phyloP scores from a whole-genome alignment of 2,113 vertebrate species.

The Mormyrus lacerda region DNA sequence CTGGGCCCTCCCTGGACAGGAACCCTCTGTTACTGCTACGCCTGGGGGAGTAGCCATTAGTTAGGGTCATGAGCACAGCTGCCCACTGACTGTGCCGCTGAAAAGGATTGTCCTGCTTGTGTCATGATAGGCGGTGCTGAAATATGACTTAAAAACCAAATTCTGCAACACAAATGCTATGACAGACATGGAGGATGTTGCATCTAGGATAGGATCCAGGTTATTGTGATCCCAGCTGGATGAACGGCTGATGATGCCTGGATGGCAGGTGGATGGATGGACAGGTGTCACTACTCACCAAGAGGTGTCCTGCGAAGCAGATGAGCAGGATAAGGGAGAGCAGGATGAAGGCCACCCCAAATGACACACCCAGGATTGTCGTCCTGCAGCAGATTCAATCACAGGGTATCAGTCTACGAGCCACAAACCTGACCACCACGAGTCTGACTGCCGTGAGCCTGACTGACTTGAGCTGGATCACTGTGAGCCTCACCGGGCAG shows the following conservation, averaged over 20 bases:
- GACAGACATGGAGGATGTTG: background rate
- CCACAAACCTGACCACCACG: background rate
- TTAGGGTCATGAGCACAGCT: background rate
- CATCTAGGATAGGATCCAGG: background rate
- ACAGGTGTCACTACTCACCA: slow-evolving; percentile 64
- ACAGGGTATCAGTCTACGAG: background rate
- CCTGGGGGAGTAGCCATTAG: background rate
- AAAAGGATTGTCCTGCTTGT: background rate
- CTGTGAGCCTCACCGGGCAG: background rate
- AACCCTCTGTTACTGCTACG: background rate
- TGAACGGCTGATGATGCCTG: background rate
- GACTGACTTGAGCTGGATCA: background rate
- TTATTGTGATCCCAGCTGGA: background rate
- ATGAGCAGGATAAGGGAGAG: slow-evolving; percentile 83
- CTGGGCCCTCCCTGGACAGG: background rate
- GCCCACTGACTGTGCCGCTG: background rate
- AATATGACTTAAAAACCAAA: background rate
- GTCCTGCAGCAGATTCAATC: slow-evolving; percentile 62
- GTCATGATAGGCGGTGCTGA: background rate
- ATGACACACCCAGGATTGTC: slow-evolving; percentile 79
- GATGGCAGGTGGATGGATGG: background rate
- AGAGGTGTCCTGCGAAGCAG: slow-evolving; percentile 86
- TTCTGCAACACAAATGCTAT: background rate
- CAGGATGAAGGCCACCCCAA: slow-evolving; percentile 78
- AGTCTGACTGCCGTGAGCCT: background rate